phyloP scores from a whole-genome alignment of 2,113 vertebrate genomes.

The Heteronetta atricapilla region DNA sequence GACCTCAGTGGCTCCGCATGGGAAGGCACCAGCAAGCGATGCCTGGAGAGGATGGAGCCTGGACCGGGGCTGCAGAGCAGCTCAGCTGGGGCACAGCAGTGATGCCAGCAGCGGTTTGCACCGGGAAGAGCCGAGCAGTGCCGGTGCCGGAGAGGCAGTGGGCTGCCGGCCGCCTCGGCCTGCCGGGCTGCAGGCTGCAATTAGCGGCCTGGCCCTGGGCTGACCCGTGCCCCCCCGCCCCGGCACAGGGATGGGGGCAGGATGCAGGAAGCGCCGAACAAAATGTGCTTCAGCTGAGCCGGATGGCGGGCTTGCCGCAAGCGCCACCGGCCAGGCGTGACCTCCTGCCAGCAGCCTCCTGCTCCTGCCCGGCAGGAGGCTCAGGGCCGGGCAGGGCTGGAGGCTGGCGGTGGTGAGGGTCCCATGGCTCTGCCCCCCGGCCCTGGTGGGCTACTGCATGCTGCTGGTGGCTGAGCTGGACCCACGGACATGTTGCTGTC shows the following conservation, averaged over 20 bases:
- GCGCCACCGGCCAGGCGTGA: neutral
- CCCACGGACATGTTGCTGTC: neutral
- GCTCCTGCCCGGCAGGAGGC: neutral
- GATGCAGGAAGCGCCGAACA: constrained; percentile 53
- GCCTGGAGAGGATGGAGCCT: neutral
- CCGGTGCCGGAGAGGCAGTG: neutral
- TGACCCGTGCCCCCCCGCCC: neutral
- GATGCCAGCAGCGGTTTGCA: neutral
- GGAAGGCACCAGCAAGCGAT: neutral
- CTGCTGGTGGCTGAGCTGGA: neutral
- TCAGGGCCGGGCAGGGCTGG: accelerated
- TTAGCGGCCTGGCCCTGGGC: neutral
- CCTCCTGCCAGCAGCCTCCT: neutral
- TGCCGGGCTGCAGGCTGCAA: neutral
- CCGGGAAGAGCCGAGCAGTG: neutral
- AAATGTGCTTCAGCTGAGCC: constrained; percentile 39
- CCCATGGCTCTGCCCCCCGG: neutral
- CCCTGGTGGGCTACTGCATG: neutral
- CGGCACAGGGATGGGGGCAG: neutral
- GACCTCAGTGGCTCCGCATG: neutral
- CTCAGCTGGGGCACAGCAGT: accelerated
- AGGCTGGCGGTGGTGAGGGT: neutral
- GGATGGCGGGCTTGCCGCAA: neutral
- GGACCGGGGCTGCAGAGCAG: neutral
- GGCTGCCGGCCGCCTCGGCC: neutral